Evolutionary conservation across 2,888 invertebrate species (phyloP), one percentile per base, ranked within the genome.

Genomic region (Acleris laterana): DNA sequence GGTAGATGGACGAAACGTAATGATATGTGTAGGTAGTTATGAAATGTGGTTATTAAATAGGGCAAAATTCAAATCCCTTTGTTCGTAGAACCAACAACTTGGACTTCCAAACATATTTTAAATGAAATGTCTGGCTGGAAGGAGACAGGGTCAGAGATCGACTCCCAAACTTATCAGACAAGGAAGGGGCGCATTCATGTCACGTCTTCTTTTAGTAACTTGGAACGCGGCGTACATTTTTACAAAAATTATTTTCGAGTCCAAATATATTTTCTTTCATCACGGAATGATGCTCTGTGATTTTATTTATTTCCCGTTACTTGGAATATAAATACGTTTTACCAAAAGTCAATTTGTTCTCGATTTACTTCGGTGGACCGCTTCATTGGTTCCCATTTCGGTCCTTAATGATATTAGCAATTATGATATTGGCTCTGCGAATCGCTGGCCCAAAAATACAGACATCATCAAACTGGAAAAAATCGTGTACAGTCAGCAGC

Each of bases 321-420:
- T 38, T 42, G 11, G 38, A 13, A 38, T 20, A 42, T 42, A 55
- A 19, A 42, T 42, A 42, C 3, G 13, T 13, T 42, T 55, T 19
- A n/a, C 42, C 42, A 38, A 50, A 50, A 44, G 56, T 42, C 25
- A 63, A 50, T 42, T 63, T 56, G 62, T 57, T 56, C 57, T 50
- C 28, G 44, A n/a, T 50, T 55, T n/a, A 63, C 58, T 20, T 11
- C 38, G 5, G 32, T 49, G 13, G 17, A n/a, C 49, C 25, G 64
- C 53, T 61, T 61, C 50, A 46, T 46, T 56, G 50, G 55, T 17
- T 51, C 50, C 28, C 20, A 44, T 28, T 57, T 48, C 48, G 46
- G 19, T 32, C 50, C 55, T 50, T 50, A 51, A 65, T 17, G 61
- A 51, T 46, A 46, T 56, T 51, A 61, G 44, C 56, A 61, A 56